A percentile compares a stretch with the other conserved stretches of the same genome.
Evolutionary conservation across 2,113 vertebrate species (phyloP).

Genomic region (Ochotona curzoniae): DNA sequence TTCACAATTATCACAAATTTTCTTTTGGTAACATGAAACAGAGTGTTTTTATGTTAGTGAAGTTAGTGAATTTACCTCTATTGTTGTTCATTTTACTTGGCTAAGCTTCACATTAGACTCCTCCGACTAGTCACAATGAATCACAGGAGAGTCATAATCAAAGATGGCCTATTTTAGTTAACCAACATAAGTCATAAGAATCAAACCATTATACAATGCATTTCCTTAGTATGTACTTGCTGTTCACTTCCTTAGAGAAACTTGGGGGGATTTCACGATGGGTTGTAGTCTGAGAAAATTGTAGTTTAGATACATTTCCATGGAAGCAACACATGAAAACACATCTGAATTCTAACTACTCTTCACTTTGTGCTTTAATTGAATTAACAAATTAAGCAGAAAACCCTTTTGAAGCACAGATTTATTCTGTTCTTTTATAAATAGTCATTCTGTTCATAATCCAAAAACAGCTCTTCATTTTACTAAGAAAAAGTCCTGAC

Average conservation of each 20-base stretch:
- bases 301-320: no score
- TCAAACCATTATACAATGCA: neutral
- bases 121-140: neutral
- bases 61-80: neutral
- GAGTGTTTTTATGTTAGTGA: slow-evolving; percentile 31
- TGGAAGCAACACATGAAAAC: neutral
- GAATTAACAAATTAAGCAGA: neutral
- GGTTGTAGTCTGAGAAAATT: no score
- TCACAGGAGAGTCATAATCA: neutral
- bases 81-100: slow-evolving; percentile 41
- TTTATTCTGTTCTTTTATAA: neutral
- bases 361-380: neutral
- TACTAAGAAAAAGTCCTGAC: neutral
- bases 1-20: slow-evolving; percentile 6
- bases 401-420: neutral
- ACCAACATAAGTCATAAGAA: neutral
- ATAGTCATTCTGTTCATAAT: neutral
- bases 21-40: neutral
- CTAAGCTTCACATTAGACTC: neutral
- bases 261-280: no score
- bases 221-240: neutral
- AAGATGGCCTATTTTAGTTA: neutral
- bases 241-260: neutral
- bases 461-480: neutral
- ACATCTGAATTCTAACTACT: neutral